These are phyloP conservation scores for Lasioglossum pauxillum DNA, from an alignment of 2,888 invertebrate species.

Conservation along the genomic window DNA sequence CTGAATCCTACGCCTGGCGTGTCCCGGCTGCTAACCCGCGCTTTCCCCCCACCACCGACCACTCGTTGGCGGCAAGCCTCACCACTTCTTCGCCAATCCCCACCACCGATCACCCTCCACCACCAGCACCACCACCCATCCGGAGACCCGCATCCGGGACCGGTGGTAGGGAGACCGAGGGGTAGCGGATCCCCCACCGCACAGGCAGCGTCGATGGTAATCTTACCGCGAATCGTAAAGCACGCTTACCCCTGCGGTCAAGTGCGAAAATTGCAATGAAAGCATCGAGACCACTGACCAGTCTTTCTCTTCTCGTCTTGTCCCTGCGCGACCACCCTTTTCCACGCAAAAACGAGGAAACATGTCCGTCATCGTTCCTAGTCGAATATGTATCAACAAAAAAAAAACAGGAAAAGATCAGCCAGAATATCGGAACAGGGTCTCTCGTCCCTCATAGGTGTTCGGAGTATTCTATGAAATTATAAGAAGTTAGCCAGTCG, in stretches of 20 bases:
- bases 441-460: background rate
- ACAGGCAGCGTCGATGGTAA: slow-evolving; percentile 63
- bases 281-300: slow-evolving; percentile 61
- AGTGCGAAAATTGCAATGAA: slow-evolving; percentile 77
- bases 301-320: slow-evolving; percentile 36
- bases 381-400: background rate
- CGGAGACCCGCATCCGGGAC: slow-evolving; percentile 67
- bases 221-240: slow-evolving; percentile 74
- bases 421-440: background rate
- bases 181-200: slow-evolving; percentile 52
- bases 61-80: slow-evolving; percentile 67
- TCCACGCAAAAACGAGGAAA: background rate
- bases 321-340: slow-evolving; percentile 13
- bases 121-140: slow-evolving; percentile 30
- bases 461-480: background rate
- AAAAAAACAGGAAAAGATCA: background rate
- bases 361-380: background rate
- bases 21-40: slow-evolving; percentile 82
- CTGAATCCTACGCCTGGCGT: slow-evolving; percentile 80
- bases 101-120: slow-evolving; percentile 36
- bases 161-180: slow-evolving; percentile 50
- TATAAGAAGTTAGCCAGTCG: background rate
- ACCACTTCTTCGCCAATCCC: slow-evolving; percentile 46
- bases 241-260: slow-evolving; percentile 74
- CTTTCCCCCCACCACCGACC: slow-evolving; percentile 76